Conservation (phyloP, 2,797 vertebrate species). For the Lepus townsendii region DNA sequence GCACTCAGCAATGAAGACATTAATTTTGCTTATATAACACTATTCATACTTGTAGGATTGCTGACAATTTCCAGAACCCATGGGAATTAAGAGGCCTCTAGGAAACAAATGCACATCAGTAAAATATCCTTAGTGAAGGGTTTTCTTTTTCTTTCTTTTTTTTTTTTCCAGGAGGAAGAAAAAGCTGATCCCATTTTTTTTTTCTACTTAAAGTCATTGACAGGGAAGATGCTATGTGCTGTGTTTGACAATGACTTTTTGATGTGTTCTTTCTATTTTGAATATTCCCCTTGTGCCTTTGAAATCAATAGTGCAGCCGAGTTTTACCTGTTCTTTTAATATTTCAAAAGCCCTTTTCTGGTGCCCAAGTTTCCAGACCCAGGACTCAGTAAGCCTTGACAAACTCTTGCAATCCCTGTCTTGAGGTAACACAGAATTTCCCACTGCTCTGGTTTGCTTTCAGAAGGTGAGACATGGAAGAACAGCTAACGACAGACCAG, state of each 20-base stretch:
- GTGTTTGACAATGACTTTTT: slow-evolving; percentile 78
- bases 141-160: neutral
- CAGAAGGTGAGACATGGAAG: slow-evolving; percentile 59
- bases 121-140: slow-evolving; percentile 67
- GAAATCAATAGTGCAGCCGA: slow-evolving; percentile 78
- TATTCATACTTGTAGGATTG: slow-evolving; percentile 80
- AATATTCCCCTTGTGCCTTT: slow-evolving; percentile 80
- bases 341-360: slow-evolving; percentile 74
- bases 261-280: slow-evolving; percentile 75
- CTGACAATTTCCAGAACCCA: slow-evolving; percentile 83
- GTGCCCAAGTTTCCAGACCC: neutral
- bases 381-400: slow-evolving; percentile 57
- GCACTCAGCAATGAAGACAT: slow-evolving; percentile 81
- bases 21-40: slow-evolving; percentile 84
- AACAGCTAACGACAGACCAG: neutral
- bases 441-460: slow-evolving; percentile 35
- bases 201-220: slow-evolving; percentile 77
- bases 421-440: slow-evolving; percentile 32
- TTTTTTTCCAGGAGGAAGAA: neutral
- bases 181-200: slow-evolving; percentile 62
- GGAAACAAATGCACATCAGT: slow-evolving; percentile 55
- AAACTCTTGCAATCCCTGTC: slow-evolving; percentile 41
- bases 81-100: slow-evolving; percentile 80
- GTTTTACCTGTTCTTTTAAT: slow-evolving; percentile 77
- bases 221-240: slow-evolving; percentile 68